Percentiles rank a stretch among this genome's conserved stretches.
phyloP scores from a whole-genome alignment of 2,888 invertebrate genomes.

The Drosophila seclusa region DNA sequence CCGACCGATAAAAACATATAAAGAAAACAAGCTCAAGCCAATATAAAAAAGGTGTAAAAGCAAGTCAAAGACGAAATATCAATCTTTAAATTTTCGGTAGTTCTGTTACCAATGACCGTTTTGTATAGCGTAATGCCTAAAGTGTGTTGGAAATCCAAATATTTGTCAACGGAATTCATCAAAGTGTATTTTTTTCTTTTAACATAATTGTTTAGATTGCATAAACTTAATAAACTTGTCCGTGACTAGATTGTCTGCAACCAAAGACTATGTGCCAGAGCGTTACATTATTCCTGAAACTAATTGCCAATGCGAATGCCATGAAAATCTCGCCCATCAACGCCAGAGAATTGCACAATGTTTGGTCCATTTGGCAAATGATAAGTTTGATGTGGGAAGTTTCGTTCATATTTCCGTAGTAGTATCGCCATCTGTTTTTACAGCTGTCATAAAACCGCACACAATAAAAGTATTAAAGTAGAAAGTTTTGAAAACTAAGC shows the following conservation, averaged over 20 bases:
- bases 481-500: conserved; percentile 63
- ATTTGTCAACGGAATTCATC: background rate
- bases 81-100: background rate
- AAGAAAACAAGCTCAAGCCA: background rate
- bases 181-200: background rate
- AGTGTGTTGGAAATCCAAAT: background rate
- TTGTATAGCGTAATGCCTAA: background rate
- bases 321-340: conserved; percentile 23
- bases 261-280: conserved; percentile 4
- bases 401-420: conserved; percentile 30
- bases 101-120: background rate
- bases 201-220: background rate
- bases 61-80: background rate
- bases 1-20: background rate
- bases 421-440: conserved; percentile 71
- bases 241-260: background rate
- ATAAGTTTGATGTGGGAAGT: conserved; percentile 3
- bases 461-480: conserved; percentile 46
- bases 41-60: background rate
- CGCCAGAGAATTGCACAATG: conserved; percentile 35
- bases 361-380: conserved; percentile 16
- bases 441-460: conserved; percentile 70
- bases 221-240: background rate
- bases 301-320: conserved; percentile 49
- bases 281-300: conserved; percentile 45